Conservation (phyloP, 2,797 vertebrate genomes). For the Lophius americanus region DNA sequence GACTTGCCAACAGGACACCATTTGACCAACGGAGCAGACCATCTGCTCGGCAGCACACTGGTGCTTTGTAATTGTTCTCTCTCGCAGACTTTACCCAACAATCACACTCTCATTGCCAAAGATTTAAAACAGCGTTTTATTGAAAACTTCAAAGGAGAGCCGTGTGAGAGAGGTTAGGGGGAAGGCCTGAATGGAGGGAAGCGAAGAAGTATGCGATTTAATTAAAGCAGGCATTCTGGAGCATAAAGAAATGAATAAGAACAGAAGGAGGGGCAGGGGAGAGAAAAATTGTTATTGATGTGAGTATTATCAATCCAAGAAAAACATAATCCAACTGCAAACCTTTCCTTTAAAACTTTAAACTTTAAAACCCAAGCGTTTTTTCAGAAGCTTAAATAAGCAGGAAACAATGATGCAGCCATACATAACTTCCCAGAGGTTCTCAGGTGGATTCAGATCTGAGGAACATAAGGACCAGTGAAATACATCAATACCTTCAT, state of each 20-base stretch:
- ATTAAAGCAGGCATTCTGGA: constrained; percentile 36
- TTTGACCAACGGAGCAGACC: constrained; percentile 55
- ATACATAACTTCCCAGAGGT: too few species aligned
- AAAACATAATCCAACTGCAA: too few species aligned
- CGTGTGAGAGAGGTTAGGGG: constrained; percentile 52
- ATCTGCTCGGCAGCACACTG: constrained; percentile 60
- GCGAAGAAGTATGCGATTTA: constrained; percentile 35
- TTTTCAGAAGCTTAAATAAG: too few species aligned
- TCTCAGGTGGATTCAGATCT: too few species aligned
- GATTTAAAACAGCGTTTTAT: constrained; percentile 28
- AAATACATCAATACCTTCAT: too few species aligned
- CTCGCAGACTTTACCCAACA: constrained; percentile 72
- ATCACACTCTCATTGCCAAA: constrained; percentile 47
- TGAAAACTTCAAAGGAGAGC: constrained; percentile 55
- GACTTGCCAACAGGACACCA: constrained; percentile 58
- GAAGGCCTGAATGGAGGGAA: constrained; percentile 27
- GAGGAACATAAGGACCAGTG: too few species aligned
- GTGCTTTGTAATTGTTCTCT: constrained; percentile 58
- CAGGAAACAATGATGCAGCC: too few species aligned
- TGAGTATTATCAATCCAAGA: neutral
- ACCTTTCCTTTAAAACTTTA: too few species aligned
- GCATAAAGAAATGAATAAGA: neutral
- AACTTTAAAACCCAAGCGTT: too few species aligned
- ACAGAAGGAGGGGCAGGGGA: neutral
- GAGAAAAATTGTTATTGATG: neutral